These are phyloP conservation scores for Melanotaenia maccullochi DNA, from an alignment of 2,797 vertebrate genomes.

Conservation along the genomic window DNA sequence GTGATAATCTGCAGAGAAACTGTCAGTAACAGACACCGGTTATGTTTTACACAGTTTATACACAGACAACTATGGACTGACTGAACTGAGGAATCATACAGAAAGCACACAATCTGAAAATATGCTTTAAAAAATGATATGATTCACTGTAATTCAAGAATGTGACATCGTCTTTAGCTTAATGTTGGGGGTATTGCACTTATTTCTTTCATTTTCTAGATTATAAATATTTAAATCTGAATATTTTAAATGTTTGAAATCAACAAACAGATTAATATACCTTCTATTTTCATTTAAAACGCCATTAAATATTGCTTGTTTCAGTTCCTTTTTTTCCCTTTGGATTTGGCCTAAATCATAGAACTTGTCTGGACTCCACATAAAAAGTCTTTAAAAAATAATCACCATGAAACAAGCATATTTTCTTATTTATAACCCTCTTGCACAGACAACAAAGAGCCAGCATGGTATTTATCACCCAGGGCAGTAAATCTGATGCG, in stretches of 20 bases:
- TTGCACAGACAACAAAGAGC: conserved; percentile 23
- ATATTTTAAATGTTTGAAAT: conserved; percentile 14
- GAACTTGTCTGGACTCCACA: neutral
- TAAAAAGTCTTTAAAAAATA: conserved; percentile 6
- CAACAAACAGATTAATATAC: neutral
- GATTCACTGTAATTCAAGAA: conserved; percentile 3
- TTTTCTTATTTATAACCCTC: conserved; percentile 24
- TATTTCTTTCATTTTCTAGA: conserved; percentile 8
- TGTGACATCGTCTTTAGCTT: conserved; percentile 1
- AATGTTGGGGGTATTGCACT: conserved; percentile 39
- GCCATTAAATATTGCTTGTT: conserved; percentile 49
- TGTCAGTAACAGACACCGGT: conserved; percentile 65
- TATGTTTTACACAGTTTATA: conserved; percentile 57
- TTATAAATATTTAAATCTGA: neutral
- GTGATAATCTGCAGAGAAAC: conserved; percentile 64
- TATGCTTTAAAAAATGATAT: conserved; percentile 15
- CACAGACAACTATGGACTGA: conserved; percentile 57
- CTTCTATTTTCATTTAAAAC: conserved; percentile 10
- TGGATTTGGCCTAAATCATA: conserved; percentile 14
- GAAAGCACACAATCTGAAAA: conserved; percentile 27
- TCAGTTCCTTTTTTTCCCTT: neutral
- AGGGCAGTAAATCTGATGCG: conserved; percentile 45
- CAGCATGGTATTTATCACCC: conserved; percentile 36
- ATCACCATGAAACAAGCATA: conserved; percentile 18
- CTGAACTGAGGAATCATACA: conserved; percentile 42